Base-by-base conservation (phyloP, 2,888 invertebrate genomes). In the Ditula angustiorana region DNA sequence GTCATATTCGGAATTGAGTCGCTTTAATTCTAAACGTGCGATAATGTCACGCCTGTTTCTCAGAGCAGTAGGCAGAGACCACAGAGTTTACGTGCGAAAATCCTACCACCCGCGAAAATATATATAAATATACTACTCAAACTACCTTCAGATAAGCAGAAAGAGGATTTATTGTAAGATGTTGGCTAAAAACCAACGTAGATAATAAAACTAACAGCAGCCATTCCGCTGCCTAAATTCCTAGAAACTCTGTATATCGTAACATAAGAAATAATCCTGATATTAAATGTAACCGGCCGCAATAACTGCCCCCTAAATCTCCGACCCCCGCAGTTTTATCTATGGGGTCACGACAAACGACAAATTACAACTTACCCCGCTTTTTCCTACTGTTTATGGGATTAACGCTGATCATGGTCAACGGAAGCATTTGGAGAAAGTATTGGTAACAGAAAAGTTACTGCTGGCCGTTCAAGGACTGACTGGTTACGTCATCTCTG, bases 291-390 rank as follows among this genome's bases (percentile, higher is more conserved):
- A 53, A 52, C 52, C 61, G 33, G 41, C 23, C 53, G 67, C 66
- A 64, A 68, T 67, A 69, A 68, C 64, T 66, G 50, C 30, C 35
- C 63, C 37, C 49, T 69, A 71, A 70, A 71, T 69, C 70, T 67
- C 21, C 26, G 30, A 49, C 71, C 66, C 71, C 71, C 68, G 70
- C 60, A 5, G 72, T 58, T 69, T 75, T 69, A 74, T 73, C 70
- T 74, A 74, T 74, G 76, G 71, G 73, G 74, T 71, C 74, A 63
- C 44, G 33, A 33, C 41, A 30, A 52, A 23, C 55, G 37, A 56
- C 55, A 56, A 56, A 56, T 56, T 56, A 56, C 55, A 41, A 41
- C 11, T 37, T 53, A 23, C 35, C 41, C 53, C 53, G 53, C 33
- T 53, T 41, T 56, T 44, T 21, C 49, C 21, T 26, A 28, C 37